Evolutionary conservation across 2,113 vertebrate genomes (phyloP).

Genomic region (Butastur rufipennis): DNA sequence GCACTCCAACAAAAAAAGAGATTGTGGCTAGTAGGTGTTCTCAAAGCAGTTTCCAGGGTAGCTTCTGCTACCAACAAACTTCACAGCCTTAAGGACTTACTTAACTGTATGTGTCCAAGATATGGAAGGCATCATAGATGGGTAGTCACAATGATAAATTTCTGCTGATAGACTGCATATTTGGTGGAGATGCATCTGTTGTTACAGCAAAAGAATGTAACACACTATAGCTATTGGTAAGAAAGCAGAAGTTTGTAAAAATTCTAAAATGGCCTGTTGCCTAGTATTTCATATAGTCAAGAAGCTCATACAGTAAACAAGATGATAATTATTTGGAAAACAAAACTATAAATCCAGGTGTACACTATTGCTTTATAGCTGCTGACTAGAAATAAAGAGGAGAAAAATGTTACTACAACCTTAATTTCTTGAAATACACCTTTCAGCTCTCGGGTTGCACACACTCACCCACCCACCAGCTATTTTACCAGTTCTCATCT

Average conservation of each 20-base stretch:
- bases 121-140: not conserved
- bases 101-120: not conserved
- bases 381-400: not conserved
- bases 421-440: not conserved
- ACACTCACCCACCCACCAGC: accelerated
- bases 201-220: not conserved
- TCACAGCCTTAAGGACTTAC: not conserved
- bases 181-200: not conserved
- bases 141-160: not conserved
- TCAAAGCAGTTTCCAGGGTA: not conserved
- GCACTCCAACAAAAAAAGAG: not conserved
- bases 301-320: not conserved
- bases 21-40: not conserved
- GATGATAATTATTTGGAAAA: not conserved
- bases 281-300: not conserved
- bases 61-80: not conserved
- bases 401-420: not conserved
- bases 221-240: not conserved
- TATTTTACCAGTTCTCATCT: not conserved
- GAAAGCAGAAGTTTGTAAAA: not conserved
- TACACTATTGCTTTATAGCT: not conserved
- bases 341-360: not conserved
- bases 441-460: not conserved
- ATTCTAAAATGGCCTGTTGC: not conserved
- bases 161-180: accelerated